phyloP scores from a whole-genome alignment of 2,113 vertebrate species.

The Alethe diademata region DNA sequence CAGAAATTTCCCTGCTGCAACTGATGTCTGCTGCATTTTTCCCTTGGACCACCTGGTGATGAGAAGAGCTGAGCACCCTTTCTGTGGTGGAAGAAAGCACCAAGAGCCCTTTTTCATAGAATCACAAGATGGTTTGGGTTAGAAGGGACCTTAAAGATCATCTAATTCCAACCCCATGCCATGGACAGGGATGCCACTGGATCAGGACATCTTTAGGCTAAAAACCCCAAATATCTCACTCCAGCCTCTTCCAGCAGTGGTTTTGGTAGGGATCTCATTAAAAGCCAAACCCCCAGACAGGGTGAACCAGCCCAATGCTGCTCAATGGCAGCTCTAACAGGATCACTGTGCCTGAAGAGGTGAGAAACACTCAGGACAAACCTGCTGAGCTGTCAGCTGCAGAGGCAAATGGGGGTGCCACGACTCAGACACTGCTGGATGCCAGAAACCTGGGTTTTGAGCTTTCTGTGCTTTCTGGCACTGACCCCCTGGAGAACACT shows the following conservation, averaged over 20 bases:
- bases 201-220: background rate
- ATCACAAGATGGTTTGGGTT: background rate
- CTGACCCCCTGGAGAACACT: too few relatives aligned
- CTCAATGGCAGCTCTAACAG: rapidly evolving
- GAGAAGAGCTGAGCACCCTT: background rate
- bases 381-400: background rate
- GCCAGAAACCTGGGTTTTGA: too few relatives aligned
- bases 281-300: rapidly evolving
- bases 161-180: background rate
- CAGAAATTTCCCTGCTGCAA: background rate
- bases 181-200: background rate
- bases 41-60: background rate
- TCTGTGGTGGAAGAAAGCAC: background rate
- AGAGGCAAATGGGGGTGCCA: background rate
- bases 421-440: background rate
- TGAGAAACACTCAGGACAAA: background rate
- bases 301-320: background rate
- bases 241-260: background rate
- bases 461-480: too few relatives aligned
- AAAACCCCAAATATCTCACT: rapidly evolving
- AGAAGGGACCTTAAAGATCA: background rate
- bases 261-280: background rate
- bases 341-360: background rate
- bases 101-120: rapidly evolving
- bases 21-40: background rate